Conservation (phyloP, 2,888 invertebrate species). For the Lasioglossum figueresi region DNA sequence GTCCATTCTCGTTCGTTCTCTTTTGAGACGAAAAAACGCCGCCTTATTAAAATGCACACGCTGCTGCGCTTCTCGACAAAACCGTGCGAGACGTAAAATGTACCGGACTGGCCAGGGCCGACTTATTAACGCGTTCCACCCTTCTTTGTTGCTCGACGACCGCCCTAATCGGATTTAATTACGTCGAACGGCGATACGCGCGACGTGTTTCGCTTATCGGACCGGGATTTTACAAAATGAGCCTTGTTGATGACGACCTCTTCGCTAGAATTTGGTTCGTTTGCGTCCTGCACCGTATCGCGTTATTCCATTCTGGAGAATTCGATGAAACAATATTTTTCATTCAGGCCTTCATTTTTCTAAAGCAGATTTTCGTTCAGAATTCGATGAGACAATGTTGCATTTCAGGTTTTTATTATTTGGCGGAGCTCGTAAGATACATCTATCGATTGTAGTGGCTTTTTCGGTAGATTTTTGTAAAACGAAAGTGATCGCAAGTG, state of each 20-base stretch:
- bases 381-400: not conserved
- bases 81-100: not conserved
- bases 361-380: not conserved
- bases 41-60: slow-evolving; percentile 5
- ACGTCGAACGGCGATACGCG: not conserved
- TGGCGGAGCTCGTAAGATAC: not conserved
- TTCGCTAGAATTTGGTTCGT: not conserved
- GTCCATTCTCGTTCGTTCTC: slow-evolving; percentile 29
- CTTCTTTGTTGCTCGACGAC: not conserved
- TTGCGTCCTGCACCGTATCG: not conserved
- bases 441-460: not conserved
- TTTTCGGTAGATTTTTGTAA: not conserved
- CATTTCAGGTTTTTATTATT: not conserved
- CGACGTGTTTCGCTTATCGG: not conserved
- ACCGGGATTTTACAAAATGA: not conserved
- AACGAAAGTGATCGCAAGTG: not conserved
- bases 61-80: not conserved
- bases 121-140: not conserved
- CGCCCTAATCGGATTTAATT: not conserved
- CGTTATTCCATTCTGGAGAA: not conserved
- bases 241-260: not conserved
- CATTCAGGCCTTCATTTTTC: not conserved
- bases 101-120: not conserved
- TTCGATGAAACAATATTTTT: not conserved
- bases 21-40: not conserved